Evolutionary conservation across 2,797 vertebrate genomes (phyloP).

Genomic region (Falco biarmicus): DNA sequence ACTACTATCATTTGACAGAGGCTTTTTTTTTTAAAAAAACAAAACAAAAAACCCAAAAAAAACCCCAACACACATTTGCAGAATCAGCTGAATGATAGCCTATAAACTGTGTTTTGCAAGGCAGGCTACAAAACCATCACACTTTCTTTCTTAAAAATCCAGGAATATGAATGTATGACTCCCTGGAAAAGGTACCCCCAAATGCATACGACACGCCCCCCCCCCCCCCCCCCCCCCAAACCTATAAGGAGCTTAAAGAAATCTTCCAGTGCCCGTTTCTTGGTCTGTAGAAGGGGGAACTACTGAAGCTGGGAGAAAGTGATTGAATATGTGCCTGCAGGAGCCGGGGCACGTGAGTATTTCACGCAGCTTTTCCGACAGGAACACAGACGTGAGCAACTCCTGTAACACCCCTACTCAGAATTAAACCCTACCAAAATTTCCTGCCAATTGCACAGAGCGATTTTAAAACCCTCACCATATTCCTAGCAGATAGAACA

Average conservation of each 20-base stretch:
- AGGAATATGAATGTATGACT: not conserved
- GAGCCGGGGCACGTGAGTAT: constrained; percentile 54
- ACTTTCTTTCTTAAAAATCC: constrained; percentile 14
- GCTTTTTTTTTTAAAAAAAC: not conserved
- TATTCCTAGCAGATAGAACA: constrained; percentile 79
- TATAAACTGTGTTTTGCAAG: constrained; percentile 45
- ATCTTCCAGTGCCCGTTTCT: constrained; percentile 16
- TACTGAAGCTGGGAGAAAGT: constrained; percentile 49
- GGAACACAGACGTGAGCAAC: constrained; percentile 54
- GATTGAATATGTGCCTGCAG: constrained; percentile 38
- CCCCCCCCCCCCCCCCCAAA: not conserved
- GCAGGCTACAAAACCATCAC: not conserved
- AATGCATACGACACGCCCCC: not conserved
- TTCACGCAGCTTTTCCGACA: constrained; percentile 47
- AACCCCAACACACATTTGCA: not conserved
- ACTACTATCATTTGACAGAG: constrained; percentile 64
- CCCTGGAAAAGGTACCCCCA: not conserved
- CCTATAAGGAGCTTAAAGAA: not conserved
- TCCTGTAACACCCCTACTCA: constrained; percentile 60
- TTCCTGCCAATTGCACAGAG: constrained; percentile 56
- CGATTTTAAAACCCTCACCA: constrained; percentile 70
- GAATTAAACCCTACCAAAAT: constrained; percentile 59
- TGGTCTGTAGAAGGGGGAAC: constrained; percentile 27
- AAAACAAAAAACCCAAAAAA: too few relatives aligned
- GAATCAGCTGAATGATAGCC: constrained; percentile 62